These are phyloP conservation scores for Arion vulgaris DNA, from an alignment of 1,140 invertebrate genomes.

Conservation along the genomic window DNA sequence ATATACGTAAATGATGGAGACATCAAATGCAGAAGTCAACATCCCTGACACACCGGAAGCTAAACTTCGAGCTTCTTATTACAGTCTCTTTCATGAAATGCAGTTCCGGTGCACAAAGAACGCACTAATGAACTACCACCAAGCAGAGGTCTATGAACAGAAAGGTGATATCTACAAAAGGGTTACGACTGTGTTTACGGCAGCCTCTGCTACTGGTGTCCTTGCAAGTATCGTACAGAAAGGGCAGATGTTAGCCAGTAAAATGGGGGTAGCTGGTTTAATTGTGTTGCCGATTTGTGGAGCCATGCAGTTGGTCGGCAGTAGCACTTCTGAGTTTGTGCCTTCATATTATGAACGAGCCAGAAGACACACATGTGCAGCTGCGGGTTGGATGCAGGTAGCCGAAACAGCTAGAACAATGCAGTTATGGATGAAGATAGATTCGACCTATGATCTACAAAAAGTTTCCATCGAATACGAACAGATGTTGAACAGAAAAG, in stretches of 20 bases:
- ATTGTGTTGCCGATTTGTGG: constrained; percentile 4
- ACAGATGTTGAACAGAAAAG: not conserved
- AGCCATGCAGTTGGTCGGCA: not conserved
- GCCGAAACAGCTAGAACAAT: not conserved
- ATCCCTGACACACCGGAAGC: not conserved
- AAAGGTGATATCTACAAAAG: not conserved
- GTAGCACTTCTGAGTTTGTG: constrained; percentile 14
- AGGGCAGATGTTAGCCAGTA: not conserved
- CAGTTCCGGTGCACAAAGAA: constrained; percentile 25
- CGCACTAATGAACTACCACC: constrained; percentile 28
- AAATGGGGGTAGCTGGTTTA: not conserved
- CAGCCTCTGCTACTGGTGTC: not conserved
- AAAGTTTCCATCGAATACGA: not conserved
- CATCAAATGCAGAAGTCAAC: not conserved
- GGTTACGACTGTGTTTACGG: not conserved
- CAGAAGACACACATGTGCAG: not conserved
- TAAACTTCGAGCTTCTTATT: not conserved
- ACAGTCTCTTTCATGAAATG: constrained; percentile 15
- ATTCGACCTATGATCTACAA: not conserved
- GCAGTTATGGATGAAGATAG: not conserved
- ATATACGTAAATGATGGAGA: too few relatives aligned
- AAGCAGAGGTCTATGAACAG: not conserved
- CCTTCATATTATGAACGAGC: not conserved
- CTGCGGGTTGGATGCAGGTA: constrained; percentile 7
- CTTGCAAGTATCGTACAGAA: not conserved